Evolutionary conservation across 2,888 invertebrate species (phyloP).

Genomic region (Leptopterna dolabrata): DNA sequence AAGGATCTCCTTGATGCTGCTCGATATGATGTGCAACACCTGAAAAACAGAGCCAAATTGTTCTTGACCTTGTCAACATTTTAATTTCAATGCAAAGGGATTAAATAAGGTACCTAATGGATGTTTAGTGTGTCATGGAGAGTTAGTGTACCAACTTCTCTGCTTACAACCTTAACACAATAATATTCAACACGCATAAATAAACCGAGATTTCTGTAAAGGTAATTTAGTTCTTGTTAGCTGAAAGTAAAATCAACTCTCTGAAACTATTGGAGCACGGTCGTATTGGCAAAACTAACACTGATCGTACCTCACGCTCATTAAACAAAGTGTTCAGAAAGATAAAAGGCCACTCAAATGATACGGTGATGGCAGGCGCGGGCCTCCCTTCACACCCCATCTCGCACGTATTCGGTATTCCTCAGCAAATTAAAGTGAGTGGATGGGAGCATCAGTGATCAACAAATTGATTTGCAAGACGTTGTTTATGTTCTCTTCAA

Average conservation of each 20-base stretch:
- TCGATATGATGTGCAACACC: constrained; percentile 83
- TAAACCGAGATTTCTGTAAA: too few relatives aligned
- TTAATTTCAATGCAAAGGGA: too few relatives aligned
- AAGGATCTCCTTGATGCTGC: constrained; percentile 77
- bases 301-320: too few relatives aligned
- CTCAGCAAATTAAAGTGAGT: background rate
- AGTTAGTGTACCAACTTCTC: background rate
- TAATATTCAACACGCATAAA: too few relatives aligned
- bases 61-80: background rate
- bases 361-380: background rate
- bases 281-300: too few relatives aligned
- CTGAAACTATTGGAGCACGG: too few relatives aligned
- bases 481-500: constrained; percentile 13
- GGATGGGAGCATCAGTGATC: constrained; percentile 31
- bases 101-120: background rate
- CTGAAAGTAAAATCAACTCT: background rate
- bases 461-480: constrained; percentile 46
- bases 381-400: background rate
- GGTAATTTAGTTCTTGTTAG: background rate
- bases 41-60: constrained; percentile 51
- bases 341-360: too few relatives aligned
- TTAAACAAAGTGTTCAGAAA: too few relatives aligned
- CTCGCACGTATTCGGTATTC: background rate
- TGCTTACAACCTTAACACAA: too few relatives aligned
- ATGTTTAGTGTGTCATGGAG: background rate